phyloP scores from a whole-genome alignment of 2,888 invertebrate species.

The Agonopterix arenella region DNA sequence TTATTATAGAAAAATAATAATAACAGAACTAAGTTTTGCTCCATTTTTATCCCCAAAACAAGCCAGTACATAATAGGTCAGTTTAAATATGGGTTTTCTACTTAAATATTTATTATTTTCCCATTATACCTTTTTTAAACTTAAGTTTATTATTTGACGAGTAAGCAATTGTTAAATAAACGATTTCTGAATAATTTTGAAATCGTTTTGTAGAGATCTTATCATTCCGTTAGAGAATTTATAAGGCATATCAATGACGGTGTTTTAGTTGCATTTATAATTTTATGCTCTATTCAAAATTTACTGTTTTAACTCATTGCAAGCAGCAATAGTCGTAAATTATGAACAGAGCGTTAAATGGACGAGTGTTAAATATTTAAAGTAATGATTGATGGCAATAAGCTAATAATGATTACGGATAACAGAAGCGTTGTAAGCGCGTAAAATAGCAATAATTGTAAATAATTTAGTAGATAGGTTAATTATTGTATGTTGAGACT shows the following conservation, averaged over 20 bases:
- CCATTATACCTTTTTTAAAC: no score
- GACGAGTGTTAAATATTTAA: constrained; percentile 32
- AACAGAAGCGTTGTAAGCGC: constrained; percentile 69
- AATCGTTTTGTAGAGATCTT: constrained; percentile 28
- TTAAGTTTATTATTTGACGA: background rate
- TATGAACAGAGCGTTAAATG: constrained; percentile 35
- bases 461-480: constrained; percentile 68
- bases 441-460: constrained; percentile 73
- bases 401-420: constrained; percentile 41
- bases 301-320: background rate
- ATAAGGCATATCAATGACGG: constrained; percentile 57
- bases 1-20: no score
- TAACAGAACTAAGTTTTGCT: background rate
- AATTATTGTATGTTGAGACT: constrained; percentile 69
- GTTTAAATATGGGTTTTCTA: no score
- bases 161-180: constrained; percentile 28
- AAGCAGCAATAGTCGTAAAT: background rate
- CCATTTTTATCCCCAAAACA: background rate
- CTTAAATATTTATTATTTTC: no score
- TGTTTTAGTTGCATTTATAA: constrained; percentile 44
- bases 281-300: constrained; percentile 43
- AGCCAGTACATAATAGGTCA: no score
- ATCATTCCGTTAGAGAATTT: constrained; percentile 58
- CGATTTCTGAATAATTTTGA: constrained; percentile 20
- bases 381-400: constrained; percentile 50